These are phyloP conservation scores for Lissocephala sabroskyi DNA, from an alignment of 2,888 invertebrate genomes.

Conservation along the genomic window DNA sequence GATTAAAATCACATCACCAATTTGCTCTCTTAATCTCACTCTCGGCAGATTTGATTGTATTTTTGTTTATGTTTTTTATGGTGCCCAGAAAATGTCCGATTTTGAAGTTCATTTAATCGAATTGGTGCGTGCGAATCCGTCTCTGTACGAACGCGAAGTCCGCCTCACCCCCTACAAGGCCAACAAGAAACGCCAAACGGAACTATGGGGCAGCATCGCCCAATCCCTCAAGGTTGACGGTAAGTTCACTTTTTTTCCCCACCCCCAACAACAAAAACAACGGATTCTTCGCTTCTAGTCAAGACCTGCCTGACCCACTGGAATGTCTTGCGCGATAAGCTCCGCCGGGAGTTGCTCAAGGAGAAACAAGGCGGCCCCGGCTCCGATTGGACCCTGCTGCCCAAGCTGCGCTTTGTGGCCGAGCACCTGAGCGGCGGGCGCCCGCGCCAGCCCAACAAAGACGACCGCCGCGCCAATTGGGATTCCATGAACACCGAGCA, in stretches of 20 bases:
- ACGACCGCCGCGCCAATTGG: conserved; percentile 1
- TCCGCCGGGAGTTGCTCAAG: conserved; percentile 44
- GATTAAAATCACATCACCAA: no score
- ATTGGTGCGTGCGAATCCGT: conserved; percentile 57
- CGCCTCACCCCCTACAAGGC: conserved; percentile 51
- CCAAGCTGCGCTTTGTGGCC: conserved; percentile 47
- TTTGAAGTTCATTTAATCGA: conserved; percentile 54
- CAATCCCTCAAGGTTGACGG: conserved; percentile 53
- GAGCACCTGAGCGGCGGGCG: conserved; percentile 11
- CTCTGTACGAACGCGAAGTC: conserved; percentile 44
- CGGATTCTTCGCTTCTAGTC: conserved; percentile 24
- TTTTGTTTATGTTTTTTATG: no score
- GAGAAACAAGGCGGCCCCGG: conserved; percentile 19
- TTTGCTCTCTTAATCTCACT: no score
- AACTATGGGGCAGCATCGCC: conserved; percentile 62
- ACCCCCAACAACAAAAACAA: neutral
- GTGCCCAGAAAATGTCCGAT: conserved; percentile 32
- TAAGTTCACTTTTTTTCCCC: conserved; percentile 21
- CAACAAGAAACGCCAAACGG: conserved; percentile 43
- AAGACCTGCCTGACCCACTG: conserved; percentile 52
- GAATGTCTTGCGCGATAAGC: conserved; percentile 52
- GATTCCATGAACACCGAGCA: conserved; percentile 32
- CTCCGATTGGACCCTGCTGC: conserved; percentile 47
- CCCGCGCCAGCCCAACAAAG: no score
- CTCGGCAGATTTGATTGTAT: no score